Evolutionary conservation across 1,140 invertebrate genomes (phyloP), one percentile per base, ranked within the genome.

Genomic region (Camponotus pennsylvanicus): DNA sequence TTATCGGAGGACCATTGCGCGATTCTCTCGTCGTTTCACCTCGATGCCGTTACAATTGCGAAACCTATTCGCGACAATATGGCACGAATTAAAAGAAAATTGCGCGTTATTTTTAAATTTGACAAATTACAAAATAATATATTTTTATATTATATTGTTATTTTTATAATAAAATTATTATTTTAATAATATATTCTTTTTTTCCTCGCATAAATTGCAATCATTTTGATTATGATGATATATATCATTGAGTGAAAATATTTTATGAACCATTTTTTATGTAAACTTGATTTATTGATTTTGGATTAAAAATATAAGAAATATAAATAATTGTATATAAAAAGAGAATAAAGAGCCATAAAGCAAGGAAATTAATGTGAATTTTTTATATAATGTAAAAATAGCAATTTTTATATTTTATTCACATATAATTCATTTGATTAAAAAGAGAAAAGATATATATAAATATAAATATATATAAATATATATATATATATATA

Each of bases 81-180:
- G 8, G 37, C 3, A 1, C 1, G 9, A 69, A 55, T 32, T 13
- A 42, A 11, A n/a, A 18, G 34, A 79, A 52, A 15, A 37, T 37
- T 69, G 75, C 27, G 49, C 32, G 9, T 67, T 64, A 67, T 52
- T 55, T 69, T n/a, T 32, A 67, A 3, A 40, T 55, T 32, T 37
- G 11, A 49, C 1, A 67, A 40, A 79, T 79, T 79, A 42, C 13
- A 5, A 15, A 67, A 13, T 13, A 21, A 67, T 79, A n/a, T 67
- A 27, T 27, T 27, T 27, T 27, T 27, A 27, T 27, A 27, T 0
- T 27, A 27, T 27, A 27, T 27, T 27, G 27, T 27, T 27, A 27
- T 27, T 27, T 27, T 27, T 27, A 27, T 27, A 27, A 27, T 27
- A 27, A 27, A 27, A 27, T 27, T 27, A 27, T 27, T 27, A 27